Conservation (phyloP, 2,113 vertebrate genomes). For the Serranochromis macrocephalus region DNA sequence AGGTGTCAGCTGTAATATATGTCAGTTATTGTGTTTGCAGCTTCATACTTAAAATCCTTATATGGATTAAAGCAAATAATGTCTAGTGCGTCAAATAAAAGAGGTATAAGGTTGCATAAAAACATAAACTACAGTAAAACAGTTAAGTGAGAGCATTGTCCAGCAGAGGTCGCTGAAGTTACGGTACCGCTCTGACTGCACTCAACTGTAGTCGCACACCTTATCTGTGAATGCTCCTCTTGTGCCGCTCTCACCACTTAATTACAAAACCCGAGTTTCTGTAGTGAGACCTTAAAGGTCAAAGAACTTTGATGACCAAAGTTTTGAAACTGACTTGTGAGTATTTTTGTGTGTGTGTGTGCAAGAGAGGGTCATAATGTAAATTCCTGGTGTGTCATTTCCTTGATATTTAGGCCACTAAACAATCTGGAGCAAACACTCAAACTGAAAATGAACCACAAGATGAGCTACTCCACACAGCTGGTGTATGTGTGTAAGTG, state of each 20-base stretch:
- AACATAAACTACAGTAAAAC: neutral
- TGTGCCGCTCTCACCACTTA: neutral
- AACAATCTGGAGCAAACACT: conserved; percentile 32
- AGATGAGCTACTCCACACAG: conserved; percentile 11
- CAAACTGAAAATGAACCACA: conserved; percentile 56
- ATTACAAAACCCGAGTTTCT: neutral
- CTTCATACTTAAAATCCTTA: neutral
- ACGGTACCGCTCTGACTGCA: neutral
- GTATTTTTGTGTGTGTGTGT: neutral
- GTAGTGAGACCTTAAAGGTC: neutral
- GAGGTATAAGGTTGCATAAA: neutral
- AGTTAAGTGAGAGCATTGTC: neutral
- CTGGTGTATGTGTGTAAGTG: neutral
- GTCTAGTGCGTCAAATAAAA: neutral
- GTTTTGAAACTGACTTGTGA: neutral
- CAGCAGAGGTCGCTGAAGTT: conserved; percentile 42
- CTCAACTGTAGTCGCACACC: neutral
- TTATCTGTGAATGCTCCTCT: neutral
- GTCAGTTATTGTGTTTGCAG: neutral
- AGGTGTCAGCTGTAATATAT: neutral
- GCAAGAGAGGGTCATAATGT: neutral
- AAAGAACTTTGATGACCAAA: neutral
- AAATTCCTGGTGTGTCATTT: neutral
- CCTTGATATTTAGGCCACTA: conserved; percentile 8
- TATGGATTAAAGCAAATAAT: neutral